Conservation (phyloP, 1,140 invertebrate species). For the Conopomorpha cramerella region DNA sequence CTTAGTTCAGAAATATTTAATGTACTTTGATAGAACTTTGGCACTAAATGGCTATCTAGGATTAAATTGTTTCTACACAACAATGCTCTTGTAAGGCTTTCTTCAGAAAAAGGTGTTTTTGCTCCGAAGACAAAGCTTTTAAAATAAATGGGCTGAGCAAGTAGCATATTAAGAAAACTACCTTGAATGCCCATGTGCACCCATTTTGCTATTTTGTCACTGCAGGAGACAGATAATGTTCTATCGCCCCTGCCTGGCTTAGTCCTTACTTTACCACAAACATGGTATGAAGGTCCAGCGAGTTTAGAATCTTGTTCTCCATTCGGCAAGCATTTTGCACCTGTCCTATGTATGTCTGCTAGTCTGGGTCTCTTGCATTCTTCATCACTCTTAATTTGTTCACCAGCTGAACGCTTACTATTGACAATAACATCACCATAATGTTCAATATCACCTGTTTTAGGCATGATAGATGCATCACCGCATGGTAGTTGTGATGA, state of each 20-base stretch:
- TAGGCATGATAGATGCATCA: constrained; percentile 88
- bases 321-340: constrained; percentile 80
- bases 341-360: constrained; percentile 79
- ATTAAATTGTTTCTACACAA: constrained; percentile 26
- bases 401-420: constrained; percentile 14
- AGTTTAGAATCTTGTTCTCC: constrained; percentile 59
- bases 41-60: constrained; percentile 21
- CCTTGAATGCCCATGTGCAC: constrained; percentile 83
- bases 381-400: constrained; percentile 14
- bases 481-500: constrained; percentile 90
- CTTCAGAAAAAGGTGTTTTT: constrained; percentile 65
- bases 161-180: constrained; percentile 71
- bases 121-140: constrained; percentile 74
- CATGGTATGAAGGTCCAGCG: constrained; percentile 70
- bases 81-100: constrained; percentile 70
- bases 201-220: constrained; percentile 92
- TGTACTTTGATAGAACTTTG: constrained; percentile 27
- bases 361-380: constrained; percentile 28
- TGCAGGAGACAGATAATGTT: constrained; percentile 89
- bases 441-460: constrained; percentile 31
- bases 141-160: constrained; percentile 73
- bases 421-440: constrained; percentile 23
- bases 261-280: constrained; percentile 75
- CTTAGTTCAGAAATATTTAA: constrained; percentile 23
- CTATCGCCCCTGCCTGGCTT: constrained; percentile 92